Evolutionary conservation across 2,113 vertebrate species (phyloP).

Genomic region (Peucedramus taeniatus): DNA sequence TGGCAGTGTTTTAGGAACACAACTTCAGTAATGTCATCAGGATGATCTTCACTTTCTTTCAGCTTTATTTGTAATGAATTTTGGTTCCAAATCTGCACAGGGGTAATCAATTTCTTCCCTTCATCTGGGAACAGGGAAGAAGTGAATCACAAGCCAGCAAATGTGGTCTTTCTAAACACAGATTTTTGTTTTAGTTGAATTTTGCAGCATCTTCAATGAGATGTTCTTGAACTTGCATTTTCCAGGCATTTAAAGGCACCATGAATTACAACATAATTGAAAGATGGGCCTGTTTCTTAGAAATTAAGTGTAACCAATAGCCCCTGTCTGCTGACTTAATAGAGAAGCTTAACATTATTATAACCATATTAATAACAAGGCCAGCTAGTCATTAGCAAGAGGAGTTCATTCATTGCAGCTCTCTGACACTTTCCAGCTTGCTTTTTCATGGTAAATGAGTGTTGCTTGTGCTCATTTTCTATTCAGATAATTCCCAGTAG

Average conservation of each 20-base stretch:
- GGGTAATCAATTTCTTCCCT: not conserved
- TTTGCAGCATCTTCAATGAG: not conserved
- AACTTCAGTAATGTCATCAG: not conserved
- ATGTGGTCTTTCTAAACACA: not conserved
- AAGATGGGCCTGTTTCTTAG: slow-evolving; percentile 43
- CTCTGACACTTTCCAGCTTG: slow-evolving; percentile 46
- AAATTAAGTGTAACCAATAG: slow-evolving; percentile 53
- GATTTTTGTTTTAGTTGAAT: not conserved
- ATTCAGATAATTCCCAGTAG: slow-evolving; percentile 34
- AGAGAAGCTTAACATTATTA: slow-evolving; percentile 62
- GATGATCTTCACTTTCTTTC: not conserved
- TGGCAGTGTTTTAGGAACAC: not conserved
- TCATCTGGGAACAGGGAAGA: not conserved
- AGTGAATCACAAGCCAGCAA: not conserved
- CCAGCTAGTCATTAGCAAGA: slow-evolving; percentile 20
- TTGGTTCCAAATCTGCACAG: not conserved
- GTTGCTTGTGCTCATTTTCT: slow-evolving; percentile 41
- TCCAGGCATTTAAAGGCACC: slow-evolving; percentile 29
- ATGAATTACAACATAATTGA: slow-evolving; percentile 46
- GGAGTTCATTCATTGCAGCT: not conserved
- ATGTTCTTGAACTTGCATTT: not conserved
- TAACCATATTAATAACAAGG: slow-evolving; percentile 43
- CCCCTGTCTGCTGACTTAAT: slow-evolving; percentile 49
- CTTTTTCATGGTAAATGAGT: slow-evolving; percentile 39
- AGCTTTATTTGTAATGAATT: not conserved